Conservation (phyloP, 2,113 vertebrate genomes). For the Proterorhinus semilunaris region DNA sequence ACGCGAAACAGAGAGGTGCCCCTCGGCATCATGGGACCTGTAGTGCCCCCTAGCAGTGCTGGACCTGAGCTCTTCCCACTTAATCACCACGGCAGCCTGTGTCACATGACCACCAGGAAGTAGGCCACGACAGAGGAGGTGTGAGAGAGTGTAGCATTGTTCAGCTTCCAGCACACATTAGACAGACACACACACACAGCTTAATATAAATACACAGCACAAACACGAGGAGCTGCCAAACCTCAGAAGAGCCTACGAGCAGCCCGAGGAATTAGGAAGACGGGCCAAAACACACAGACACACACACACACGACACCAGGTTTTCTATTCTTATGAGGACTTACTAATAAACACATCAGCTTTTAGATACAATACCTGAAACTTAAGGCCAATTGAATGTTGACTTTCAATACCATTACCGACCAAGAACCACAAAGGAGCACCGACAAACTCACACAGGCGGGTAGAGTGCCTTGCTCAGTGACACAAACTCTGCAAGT, state of each 20-base stretch:
- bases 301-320: constrained; percentile 25
- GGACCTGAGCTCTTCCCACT: constrained; percentile 56
- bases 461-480: too few relatives aligned
- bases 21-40: constrained; percentile 45
- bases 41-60: constrained; percentile 38
- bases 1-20: constrained; percentile 38
- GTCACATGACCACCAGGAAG: constrained; percentile 63
- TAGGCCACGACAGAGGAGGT: constrained; percentile 58
- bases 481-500: too few relatives aligned
- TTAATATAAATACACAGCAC: constrained; percentile 44
- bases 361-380: not conserved
- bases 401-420: too few relatives aligned
- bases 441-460: too few relatives aligned
- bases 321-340: not conserved
- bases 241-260: constrained; percentile 53
- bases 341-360: not conserved
- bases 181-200: constrained; percentile 27
- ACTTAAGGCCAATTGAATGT: not conserved
- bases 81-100: constrained; percentile 53
- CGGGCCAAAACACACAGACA: constrained; percentile 41
- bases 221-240: constrained; percentile 53
- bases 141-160: constrained; percentile 14
- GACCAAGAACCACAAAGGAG: too few relatives aligned
- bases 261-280: constrained; percentile 52
- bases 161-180: constrained; percentile 29